phyloP scores from a whole-genome alignment of 2,113 vertebrate species.

The Apodemus speciosus region DNA sequence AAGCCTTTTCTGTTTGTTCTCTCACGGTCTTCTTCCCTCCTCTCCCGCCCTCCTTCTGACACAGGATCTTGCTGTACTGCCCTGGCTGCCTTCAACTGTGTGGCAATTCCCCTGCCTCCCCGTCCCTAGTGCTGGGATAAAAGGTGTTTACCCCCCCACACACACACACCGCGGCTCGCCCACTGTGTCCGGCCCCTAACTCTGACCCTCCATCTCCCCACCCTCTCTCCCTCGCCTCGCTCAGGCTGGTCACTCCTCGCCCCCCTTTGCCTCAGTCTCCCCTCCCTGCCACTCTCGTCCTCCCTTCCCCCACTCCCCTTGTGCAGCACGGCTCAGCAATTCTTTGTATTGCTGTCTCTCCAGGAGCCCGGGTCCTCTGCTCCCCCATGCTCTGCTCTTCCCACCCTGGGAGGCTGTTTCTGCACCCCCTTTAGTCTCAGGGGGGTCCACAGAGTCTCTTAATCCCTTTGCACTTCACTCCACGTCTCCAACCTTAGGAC shows the following conservation, averaged over 20 bases:
- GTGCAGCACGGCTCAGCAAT: not conserved
- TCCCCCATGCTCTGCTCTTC: not conserved
- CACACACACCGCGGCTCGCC: not conserved
- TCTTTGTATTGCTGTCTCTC: not conserved
- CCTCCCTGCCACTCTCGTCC: no score
- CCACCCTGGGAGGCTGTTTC: not conserved
- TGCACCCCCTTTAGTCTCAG: not conserved
- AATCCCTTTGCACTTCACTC: not conserved
- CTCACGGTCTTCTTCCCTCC: not conserved
- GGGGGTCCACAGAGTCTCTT: not conserved
- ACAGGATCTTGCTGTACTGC: not conserved
- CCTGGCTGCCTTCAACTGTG: not conserved
- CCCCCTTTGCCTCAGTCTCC: not conserved
- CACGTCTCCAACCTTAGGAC: slow-evolving; percentile 16
- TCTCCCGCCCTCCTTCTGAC: not conserved
- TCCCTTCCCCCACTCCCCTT: no score
- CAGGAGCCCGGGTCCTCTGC: not conserved
- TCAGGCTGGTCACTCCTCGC: no score
- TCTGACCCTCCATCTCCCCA: not conserved
- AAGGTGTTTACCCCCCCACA: not conserved
- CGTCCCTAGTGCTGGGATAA: not conserved
- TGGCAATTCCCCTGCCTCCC: not conserved
- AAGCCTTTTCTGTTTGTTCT: not conserved
- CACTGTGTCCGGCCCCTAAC: not conserved
- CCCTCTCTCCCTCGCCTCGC: not conserved